Base-by-base conservation (phyloP, 2,888 invertebrate species). In the Protophormia terraenovae region DNA sequence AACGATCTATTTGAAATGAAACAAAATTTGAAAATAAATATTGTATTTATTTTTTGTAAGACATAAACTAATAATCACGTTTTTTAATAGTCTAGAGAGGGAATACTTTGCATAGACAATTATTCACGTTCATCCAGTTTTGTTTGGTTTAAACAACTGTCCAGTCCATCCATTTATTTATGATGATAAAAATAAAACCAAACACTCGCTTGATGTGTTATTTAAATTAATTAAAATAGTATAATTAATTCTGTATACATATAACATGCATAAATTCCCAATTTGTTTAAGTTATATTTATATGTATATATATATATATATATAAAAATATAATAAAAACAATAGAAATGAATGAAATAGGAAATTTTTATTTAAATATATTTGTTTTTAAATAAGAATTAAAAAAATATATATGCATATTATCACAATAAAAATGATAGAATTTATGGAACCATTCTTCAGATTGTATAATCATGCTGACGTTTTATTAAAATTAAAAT, bases 81-180 rank as follows among this genome's bases (percentile, higher is more conserved):
- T 55, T 50, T 14, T 50, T 19, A 16, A 53, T 24, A 22, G 14
- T 50, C n/a, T n/a, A 19, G 50, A 12, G 24, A 55, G 55, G n/a
- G 71, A 55, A 24, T 55, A 55, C 27, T 71, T 71, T 55, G 55
- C 35, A 71, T 55, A 64, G 24, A 64, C 47, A 75, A 75, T 64
- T 62, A 75, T 50, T 45, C 62, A 75, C 60, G 45, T 73, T 47
- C 47, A 50, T 69, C 53, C 38, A 53, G 38, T 76, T 76, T 60
- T 62, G 5, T 41, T n/a, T 14, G 35, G 24, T 55, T 27, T 14
- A n/a, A 27, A n/a, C n/a, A n/a, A n/a, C n/a, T n/a, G 41, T 12
- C 41, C 4, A n/a, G n/a, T n/a, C 69, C 24, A 12, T 29, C n/a
- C 29, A 67, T 16, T 67, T 47, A 47, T 47, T 47, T n/a, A 45